Evolutionary conservation across 1,140 invertebrate species (phyloP).

Genomic region (Nasonia longicornis): DNA sequence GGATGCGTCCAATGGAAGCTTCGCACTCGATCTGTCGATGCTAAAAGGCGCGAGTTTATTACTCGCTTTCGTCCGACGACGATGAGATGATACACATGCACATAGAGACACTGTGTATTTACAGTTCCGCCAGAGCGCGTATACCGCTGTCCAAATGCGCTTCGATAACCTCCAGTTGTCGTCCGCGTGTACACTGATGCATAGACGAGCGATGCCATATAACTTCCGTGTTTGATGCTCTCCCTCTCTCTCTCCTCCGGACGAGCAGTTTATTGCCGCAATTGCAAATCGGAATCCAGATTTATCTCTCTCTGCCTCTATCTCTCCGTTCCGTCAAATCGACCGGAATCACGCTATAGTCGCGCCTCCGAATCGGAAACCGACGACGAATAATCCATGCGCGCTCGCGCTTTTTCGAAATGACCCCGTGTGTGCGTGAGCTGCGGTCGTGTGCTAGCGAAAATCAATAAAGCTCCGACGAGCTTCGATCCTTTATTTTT

Average conservation of each 20-base stretch:
- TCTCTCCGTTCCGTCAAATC: background rate
- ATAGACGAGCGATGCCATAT: constrained; percentile 31
- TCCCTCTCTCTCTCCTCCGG: constrained; percentile 17
- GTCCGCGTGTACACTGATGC: background rate
- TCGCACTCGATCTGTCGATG: background rate
- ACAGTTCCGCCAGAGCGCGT: background rate
- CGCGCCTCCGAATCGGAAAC: background rate
- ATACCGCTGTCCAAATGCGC: background rate
- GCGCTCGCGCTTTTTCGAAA: background rate
- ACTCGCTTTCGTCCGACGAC: background rate
- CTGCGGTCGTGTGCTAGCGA: background rate
- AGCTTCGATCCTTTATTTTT: background rate
- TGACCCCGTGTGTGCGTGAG: too few relatives aligned
- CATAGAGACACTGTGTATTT: too few relatives aligned
- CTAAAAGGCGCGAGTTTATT: too few relatives aligned
- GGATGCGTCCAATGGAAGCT: constrained; percentile 3
- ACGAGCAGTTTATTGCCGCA: constrained; percentile 53
- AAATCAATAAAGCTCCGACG: background rate
- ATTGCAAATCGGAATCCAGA: constrained; percentile 53
- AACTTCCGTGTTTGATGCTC: constrained; percentile 53
- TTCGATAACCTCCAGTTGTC: background rate
- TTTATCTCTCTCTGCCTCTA: constrained; percentile 33
- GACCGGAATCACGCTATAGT: constrained; percentile 21
- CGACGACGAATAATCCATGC: background rate
- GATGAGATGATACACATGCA: background rate